Base-by-base conservation (phyloP, 1,140 invertebrate genomes). In the Dermatophagoides farinae region DNA sequence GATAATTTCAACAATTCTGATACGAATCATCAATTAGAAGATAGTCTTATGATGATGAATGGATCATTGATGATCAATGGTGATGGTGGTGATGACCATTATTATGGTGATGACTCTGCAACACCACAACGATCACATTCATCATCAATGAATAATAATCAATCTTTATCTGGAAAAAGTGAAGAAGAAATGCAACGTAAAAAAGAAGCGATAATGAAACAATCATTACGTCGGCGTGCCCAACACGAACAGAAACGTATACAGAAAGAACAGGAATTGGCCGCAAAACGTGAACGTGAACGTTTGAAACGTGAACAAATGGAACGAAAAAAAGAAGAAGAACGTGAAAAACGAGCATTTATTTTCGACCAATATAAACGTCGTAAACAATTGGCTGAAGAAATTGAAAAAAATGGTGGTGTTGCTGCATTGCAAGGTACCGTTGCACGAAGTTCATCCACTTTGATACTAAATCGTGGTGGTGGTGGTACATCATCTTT, bases 361-460 rank as follows among this genome's bases (percentile, higher is more conserved):
- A 97, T 97, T 71, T 78, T 95, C 64, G 88, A 93, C 70, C 84
- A 91, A 70, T 88, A 97, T 74, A 88, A 90, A 73, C 78, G 93
- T 65, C 89, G 93, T 69, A 97, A 97, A 74, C 84, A 85, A 46
- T 81, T 86, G 58, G 86, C 91, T 72, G 88, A 92, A 76, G 85
- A 85, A 46, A 86, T 91, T 69, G 59, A 67, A 57, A 61, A 61
- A 39, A 39, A 64, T 43, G 60, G 54, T 31, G 25, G 43, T 22
- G 31, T 31, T 31, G 31, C 31, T 31, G 38, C 37, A 11, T 16
- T 52, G 11, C 50, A 46, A 16, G 8, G 8, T 31, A 16, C 62
- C 9, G 40, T 44, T 11, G 12, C 23, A n/a, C 31, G 52, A 20
- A 51, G 59, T 52, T 25, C 38, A 14, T 57, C 31, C 39, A 64